These are phyloP conservation scores for Lapara coniferarum DNA, from an alignment of 2,888 invertebrate species.

Conservation along the genomic window DNA sequence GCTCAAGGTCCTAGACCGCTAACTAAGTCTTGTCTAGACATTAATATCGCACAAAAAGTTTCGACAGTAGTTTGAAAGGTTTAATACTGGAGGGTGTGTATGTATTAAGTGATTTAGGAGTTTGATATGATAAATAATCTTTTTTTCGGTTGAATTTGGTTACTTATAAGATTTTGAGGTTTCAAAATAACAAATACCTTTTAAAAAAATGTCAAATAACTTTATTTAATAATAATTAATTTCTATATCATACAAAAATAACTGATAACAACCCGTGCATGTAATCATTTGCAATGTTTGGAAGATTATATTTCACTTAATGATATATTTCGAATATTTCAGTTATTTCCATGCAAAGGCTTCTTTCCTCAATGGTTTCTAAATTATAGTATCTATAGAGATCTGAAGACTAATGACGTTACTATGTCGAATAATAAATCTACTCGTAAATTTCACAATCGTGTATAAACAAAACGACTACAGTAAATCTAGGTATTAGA, in stretches of 20 bases:
- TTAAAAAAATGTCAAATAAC: constrained; percentile 52
- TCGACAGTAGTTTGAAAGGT: not conserved
- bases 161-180: not conserved
- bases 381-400: not conserved
- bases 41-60: not conserved
- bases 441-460: constrained; percentile 10
- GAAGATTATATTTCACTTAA: not conserved
- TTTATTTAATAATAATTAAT: constrained; percentile 62
- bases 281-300: constrained; percentile 9
- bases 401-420: not conserved
- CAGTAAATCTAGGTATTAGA: constrained; percentile 13
- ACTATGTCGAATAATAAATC: not conserved
- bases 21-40: not conserved
- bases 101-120: not conserved
- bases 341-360: constrained; percentile 2
- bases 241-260: constrained; percentile 58
- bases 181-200: constrained; percentile 38
- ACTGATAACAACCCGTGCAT: constrained; percentile 51
- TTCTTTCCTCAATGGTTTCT: constrained; percentile 3
- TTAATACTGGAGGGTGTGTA: not conserved
- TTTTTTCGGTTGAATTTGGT: no score
- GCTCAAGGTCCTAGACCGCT: not conserved
- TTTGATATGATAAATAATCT: not conserved
- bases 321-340: not conserved
- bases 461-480: not conserved